Evolutionary conservation across 2,113 vertebrate species (phyloP).

Genomic region (Hydropotes inermis): DNA sequence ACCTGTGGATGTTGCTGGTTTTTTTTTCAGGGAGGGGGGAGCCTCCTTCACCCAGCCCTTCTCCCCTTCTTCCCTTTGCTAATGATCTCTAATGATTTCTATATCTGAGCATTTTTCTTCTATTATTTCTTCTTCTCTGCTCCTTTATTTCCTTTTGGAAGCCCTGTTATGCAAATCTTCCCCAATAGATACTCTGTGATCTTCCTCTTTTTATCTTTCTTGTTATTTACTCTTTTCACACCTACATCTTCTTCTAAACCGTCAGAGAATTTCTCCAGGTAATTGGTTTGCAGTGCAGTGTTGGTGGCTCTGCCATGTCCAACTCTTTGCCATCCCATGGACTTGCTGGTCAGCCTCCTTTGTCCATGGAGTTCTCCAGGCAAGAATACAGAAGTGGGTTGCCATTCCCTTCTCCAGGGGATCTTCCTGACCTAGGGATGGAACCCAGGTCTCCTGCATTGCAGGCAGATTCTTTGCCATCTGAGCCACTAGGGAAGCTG

Average conservation of each 20-base stretch:
- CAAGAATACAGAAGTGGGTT: background rate
- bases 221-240: background rate
- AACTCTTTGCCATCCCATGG: rapidly evolving
- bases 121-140: background rate
- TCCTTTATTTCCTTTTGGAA: background rate
- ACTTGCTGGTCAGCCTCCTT: background rate
- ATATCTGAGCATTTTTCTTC: background rate
- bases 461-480: background rate
- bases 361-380: background rate
- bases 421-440: background rate
- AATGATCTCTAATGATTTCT: background rate
- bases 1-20: rapidly evolving
- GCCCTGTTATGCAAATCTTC: no score
- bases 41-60: background rate
- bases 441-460: background rate
- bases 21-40: background rate
- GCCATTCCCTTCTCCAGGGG: background rate
- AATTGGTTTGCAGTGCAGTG: background rate
- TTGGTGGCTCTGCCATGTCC: background rate
- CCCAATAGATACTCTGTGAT: background rate
- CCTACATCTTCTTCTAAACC: background rate
- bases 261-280: background rate
- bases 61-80: background rate
- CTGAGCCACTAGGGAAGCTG: background rate
- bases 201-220: background rate